Percentiles rank a stretch among this genome's conserved stretches.
Conservation (phyloP, 2,113 vertebrate species). For the Chlorodrepanis virens region DNA sequence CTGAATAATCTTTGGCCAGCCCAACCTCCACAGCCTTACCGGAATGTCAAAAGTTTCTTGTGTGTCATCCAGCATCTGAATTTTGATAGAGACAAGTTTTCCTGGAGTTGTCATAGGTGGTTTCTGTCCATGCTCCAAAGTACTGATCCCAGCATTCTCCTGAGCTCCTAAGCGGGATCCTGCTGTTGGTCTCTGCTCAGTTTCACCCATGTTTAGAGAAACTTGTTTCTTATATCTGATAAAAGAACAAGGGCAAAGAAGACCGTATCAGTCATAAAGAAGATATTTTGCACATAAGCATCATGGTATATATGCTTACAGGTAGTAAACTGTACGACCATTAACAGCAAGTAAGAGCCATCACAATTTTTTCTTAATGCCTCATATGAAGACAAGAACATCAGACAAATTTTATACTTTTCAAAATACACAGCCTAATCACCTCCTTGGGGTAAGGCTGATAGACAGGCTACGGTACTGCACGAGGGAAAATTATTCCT, state of each 20-base stretch:
- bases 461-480: neutral
- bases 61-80: constrained; percentile 94
- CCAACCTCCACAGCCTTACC: constrained; percentile 74
- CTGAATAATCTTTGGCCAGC: neutral
- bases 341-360: neutral
- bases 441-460: neutral
- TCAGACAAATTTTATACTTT: neutral
- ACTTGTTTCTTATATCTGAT: constrained; percentile 49
- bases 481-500: neutral
- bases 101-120: constrained; percentile 86
- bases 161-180: constrained; percentile 90
- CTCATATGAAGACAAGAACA: neutral
- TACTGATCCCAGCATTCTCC: constrained; percentile 94
- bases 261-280: neutral
- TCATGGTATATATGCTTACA: neutral
- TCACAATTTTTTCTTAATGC: neutral
- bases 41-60: constrained; percentile 94
- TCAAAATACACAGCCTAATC: neutral
- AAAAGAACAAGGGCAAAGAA: constrained; percentile 13
- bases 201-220: constrained; percentile 85
- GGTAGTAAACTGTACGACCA: neutral
- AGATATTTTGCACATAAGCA: neutral
- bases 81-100: constrained; percentile 87
- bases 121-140: constrained; percentile 90
- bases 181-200: constrained; percentile 83